Evolutionary conservation across 2,888 invertebrate species (phyloP).

Genomic region (Loripinus fragilis): DNA sequence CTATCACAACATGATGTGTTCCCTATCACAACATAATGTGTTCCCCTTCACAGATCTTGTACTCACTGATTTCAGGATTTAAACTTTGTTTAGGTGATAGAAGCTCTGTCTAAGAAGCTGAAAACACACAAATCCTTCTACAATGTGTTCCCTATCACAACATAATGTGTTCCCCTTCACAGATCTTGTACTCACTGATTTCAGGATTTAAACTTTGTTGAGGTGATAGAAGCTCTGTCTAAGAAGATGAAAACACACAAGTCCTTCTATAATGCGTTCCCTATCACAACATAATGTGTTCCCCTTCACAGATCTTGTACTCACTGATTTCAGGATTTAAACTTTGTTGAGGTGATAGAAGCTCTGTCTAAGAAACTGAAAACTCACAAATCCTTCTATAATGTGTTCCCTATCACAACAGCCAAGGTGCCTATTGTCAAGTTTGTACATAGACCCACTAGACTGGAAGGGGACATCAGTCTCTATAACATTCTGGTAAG

Average conservation of each 20-base stretch:
- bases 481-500: conserved; percentile 86
- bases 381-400: conserved; percentile 78
- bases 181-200: too few species aligned
- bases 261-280: conserved; percentile 82
- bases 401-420: conserved; percentile 85
- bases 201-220: conserved; percentile 66
- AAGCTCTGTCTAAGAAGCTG: conserved; percentile 82
- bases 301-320: too few species aligned
- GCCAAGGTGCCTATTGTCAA: conserved; percentile 88
- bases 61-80: conserved; percentile 52
- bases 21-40: too few species aligned
- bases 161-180: too few species aligned
- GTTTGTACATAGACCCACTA: conserved; percentile 83
- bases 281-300: conserved; percentile 85
- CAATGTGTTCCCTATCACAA: conserved; percentile 84
- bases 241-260: conserved; percentile 80
- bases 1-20: conserved; percentile 85
- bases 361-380: conserved; percentile 82
- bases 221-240: conserved; percentile 82
- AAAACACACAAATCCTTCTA: conserved; percentile 79
- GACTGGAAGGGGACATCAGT: conserved; percentile 86
- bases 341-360: conserved; percentile 80
- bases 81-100: conserved; percentile 78
- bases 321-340: conserved; percentile 46
- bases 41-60: too few species aligned